Base-by-base conservation (phyloP, 1,140 invertebrate species). In the Drosophila repleta region DNA sequence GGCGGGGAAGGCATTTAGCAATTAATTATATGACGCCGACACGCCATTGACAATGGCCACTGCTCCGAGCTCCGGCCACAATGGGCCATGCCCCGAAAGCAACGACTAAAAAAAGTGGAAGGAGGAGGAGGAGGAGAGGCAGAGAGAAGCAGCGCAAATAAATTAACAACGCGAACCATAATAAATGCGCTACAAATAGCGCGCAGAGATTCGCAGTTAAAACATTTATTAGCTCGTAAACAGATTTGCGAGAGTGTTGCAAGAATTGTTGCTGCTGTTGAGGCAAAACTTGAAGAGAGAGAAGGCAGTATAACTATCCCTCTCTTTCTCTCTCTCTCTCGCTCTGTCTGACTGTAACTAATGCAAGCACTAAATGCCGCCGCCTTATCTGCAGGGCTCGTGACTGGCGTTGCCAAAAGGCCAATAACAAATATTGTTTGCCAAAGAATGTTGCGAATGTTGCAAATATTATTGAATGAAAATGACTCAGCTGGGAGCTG, bases 151-250 rank as follows among this genome's bases (percentile, higher is more conserved):
- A 13, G 32, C 32, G 8, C 45, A 17, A 17, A 39, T 51, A 32
- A 35, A 17, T 37, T 7, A 18, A 7, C 17, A 21, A 35, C 7
- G 32, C 10, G 18, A 61, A 37, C 13, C 66, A 48, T 49, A 66
- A 58, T 15, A 65, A 71, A 45, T 70, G 63, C 35, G 35, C n/a
- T 43, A 57, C 52, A 39, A 56, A 62, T 48, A 61, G 24, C 39
- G 45, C 55, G 39, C 24, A 58, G 11, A 52, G 72, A 84, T 83
- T 76, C 57, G 62, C 64, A 84, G 68, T 69, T 76, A 63, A 80
- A 66, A 76, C 45, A 73, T 85, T 85, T 85, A 83, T 83, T 76
- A 61, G 76, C 52, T 65, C 64, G 73, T 60, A 55, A 85, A 84
- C 55, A 69, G 48, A 74, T 79, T 84, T 84, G 60, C 48, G 63